phyloP scores from a whole-genome alignment of 2,797 vertebrate species.

The Schizothorax lantsangensis region DNA sequence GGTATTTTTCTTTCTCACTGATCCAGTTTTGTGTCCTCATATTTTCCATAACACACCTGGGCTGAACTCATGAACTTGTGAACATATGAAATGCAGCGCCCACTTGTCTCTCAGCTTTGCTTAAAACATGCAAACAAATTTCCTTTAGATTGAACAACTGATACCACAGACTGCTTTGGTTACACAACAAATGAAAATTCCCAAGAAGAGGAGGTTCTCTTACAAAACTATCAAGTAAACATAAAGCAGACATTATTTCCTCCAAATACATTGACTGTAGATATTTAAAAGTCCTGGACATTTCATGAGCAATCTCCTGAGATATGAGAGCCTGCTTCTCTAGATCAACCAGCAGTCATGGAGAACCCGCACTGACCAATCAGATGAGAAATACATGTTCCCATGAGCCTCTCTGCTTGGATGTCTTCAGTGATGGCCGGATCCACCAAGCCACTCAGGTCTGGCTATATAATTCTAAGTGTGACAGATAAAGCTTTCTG shows the following conservation, averaged over 20 bases:
- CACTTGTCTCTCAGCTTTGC: conserved; percentile 21
- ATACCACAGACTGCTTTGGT: not conserved
- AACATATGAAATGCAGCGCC: not conserved
- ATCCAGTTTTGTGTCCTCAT: not conserved
- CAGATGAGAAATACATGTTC: conserved; percentile 46
- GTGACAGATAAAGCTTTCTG: not conserved
- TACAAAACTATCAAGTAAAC: not conserved
- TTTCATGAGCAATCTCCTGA: conserved; percentile 52
- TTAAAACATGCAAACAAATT: conserved; percentile 30
- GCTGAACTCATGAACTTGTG: conserved; percentile 17
- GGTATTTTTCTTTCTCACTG: not conserved
- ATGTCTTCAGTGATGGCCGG: conserved; percentile 71
- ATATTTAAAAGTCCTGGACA: not conserved
- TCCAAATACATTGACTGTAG: not conserved
- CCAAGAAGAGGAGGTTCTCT: not conserved
- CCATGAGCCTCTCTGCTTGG: conserved; percentile 70
- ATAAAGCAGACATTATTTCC: not conserved
- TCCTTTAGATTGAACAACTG: not conserved
- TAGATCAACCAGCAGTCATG: conserved; percentile 68
- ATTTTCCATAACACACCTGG: not conserved
- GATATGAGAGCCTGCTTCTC: conserved; percentile 76
- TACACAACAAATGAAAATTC: not conserved
- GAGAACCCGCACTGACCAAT: conserved; percentile 63
- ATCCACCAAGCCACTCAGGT: conserved; percentile 47
- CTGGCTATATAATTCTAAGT: conserved; percentile 4